Base-by-base conservation (phyloP, 1,140 invertebrate genomes). In the Lutraria rhynchaena region DNA sequence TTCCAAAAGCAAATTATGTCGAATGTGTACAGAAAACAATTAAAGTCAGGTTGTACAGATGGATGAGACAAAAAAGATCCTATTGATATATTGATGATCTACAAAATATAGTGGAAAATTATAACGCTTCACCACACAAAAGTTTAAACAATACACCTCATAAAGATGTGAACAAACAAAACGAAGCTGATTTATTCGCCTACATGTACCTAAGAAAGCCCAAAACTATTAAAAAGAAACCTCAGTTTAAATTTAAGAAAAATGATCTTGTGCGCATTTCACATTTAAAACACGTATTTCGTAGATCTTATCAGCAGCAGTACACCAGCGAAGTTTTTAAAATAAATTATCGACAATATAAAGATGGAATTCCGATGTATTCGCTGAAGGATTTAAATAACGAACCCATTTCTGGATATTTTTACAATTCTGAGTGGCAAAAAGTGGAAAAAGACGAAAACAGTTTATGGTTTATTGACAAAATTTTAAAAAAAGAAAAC, bases 11-110 rank as follows among this genome's bases (percentile, higher is more conserved):
- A 61, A 29, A 61, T 61, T 61, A 61, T 61, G 58, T n/a, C 5
- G 58, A 61, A 61, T 7, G 58, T 7, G 58, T 35, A 4, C 4
- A 7, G 4, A 4, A 19, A 19, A 55, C 53, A 55, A 55, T 55
- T n/a, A 55, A 19, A 55, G 58, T 9, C 11, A 61, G 3, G 9
- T 13, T 61, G 27, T 61, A 13, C n/a, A 9, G 58, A 35, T 7
- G 13, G 58, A 13, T 61, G 24, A 27, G 58, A 61, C 58, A 61
- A 7, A 9, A 61, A 17, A 9, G 58, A 9, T 13, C 9, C 5
- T 61, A 61, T 29, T 5, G 58, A 35, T 61, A 61, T 61, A 61
- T 29, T 61, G 58, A 61, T 61, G 9, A 61, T 13, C 24, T 61
- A 31, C 58, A 61, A 61, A 29, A 61, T 61, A 9, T 61, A n/a